Percentiles rank a stretch among this genome's conserved stretches.
phyloP scores from a whole-genome alignment of 1,140 invertebrate species.

The Drosophila watanabei region DNA sequence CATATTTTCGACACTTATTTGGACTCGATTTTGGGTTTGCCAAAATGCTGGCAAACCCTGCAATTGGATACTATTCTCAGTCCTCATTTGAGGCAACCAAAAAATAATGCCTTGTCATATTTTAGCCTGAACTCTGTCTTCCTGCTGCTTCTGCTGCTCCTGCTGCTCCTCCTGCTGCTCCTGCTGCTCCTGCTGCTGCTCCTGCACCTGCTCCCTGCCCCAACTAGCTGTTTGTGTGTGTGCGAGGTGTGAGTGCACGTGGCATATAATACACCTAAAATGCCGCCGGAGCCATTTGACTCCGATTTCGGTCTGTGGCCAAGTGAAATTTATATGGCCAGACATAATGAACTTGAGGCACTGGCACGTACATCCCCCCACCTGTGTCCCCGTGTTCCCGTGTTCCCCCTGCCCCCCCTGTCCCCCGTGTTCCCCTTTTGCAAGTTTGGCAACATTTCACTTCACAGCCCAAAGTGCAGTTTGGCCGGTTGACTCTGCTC shows the following conservation, averaged over 20 bases:
- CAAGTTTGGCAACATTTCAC: constrained; percentile 63
- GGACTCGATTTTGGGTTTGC: not conserved
- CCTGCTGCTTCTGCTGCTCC: not conserved
- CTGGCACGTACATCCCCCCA: constrained; percentile 58
- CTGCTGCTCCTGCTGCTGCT: not conserved
- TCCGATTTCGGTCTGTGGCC: constrained; percentile 81
- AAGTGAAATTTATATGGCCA: constrained; percentile 82
- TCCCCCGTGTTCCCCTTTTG: not conserved
- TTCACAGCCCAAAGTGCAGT: constrained; percentile 62
- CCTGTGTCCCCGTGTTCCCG: not conserved
- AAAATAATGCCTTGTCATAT: constrained; percentile 46
- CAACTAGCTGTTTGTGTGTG: not conserved
- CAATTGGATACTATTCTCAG: constrained; percentile 11
- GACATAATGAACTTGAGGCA: constrained; percentile 80
- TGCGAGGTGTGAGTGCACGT: constrained; percentile 36
- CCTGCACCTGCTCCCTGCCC: not conserved
- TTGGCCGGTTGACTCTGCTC: constrained; percentile 53
- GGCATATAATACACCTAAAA: constrained; percentile 71
- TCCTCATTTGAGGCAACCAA: constrained; percentile 17
- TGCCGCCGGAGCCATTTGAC: constrained; percentile 78
- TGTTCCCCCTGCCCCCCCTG: not conserved
- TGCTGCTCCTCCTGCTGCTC: not conserved
- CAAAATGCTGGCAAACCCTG: constrained; percentile 2
- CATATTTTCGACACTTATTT: constrained; percentile 17
- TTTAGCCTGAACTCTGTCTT: not conserved